These are phyloP conservation scores for Sebastes iracundus DNA, from an alignment of 2,797 vertebrate genomes.

Conservation along the genomic window DNA sequence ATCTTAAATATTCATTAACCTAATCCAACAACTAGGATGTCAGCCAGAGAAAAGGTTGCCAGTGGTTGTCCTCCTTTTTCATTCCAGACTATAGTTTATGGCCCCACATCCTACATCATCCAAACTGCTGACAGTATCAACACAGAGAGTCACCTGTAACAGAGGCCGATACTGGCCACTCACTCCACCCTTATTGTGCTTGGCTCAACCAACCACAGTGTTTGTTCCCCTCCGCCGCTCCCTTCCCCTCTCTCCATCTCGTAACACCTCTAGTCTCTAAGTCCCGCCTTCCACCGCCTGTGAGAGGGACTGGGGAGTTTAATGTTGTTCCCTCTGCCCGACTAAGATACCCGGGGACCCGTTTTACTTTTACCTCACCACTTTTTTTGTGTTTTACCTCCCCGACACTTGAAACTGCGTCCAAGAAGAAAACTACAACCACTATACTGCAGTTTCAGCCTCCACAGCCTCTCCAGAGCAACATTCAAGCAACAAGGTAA, in stretches of 20 bases:
- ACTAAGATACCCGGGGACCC: conserved; percentile 39
- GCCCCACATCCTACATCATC: background rate
- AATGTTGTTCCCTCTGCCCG: conserved; percentile 31
- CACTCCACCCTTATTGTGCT: background rate
- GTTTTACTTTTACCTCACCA: conserved; percentile 17
- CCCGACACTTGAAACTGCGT: background rate
- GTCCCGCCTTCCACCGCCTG: conserved; percentile 52
- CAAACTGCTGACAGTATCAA: conserved; percentile 9
- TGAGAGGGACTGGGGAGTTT: conserved; percentile 21
- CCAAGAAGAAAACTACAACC: background rate
- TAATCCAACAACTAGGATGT: too few species aligned
- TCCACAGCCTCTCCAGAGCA: background rate
- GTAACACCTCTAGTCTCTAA: background rate
- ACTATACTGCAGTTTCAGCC: background rate
- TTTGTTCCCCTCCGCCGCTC: conserved; percentile 22
- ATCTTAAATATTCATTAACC: too few species aligned
- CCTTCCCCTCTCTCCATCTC: conserved; percentile 33
- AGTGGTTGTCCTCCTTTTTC: background rate
- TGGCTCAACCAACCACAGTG: background rate
- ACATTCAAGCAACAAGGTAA: conserved; percentile 60
- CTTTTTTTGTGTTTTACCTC: conserved; percentile 8
- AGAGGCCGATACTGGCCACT: background rate
- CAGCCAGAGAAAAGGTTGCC: too few species aligned
- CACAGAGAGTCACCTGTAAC: background rate
- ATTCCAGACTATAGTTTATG: background rate